Conservation (phyloP, 2,113 vertebrate species). For the Rynchops niger region DNA sequence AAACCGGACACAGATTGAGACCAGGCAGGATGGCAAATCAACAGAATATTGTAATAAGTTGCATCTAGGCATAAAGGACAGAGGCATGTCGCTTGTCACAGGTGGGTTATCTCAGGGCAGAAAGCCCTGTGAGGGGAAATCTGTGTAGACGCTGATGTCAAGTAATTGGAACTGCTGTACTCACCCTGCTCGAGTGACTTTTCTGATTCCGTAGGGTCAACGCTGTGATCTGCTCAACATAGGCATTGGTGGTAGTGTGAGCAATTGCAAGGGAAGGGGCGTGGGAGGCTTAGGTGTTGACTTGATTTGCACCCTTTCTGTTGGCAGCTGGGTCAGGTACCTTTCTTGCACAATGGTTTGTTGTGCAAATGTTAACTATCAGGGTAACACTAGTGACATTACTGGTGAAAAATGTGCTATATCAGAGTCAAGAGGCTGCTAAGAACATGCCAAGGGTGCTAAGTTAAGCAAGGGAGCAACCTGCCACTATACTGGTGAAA, state of each 20-base stretch:
- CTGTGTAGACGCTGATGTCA: rapidly evolving
- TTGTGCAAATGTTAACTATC: neutral
- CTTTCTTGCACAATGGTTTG: neutral
- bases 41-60: neutral
- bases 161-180: neutral
- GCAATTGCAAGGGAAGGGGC: neutral
- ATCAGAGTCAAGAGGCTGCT: neutral
- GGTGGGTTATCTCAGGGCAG: neutral
- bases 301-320: neutral
- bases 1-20: neutral
- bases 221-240: neutral
- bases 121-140: neutral
- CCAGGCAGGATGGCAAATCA: neutral
- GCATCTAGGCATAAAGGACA: neutral
- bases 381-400: neutral
- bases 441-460: neutral
- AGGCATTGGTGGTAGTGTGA: neutral
- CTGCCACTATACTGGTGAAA: neutral
- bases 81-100: neutral
- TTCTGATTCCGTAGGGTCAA: neutral
- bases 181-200: neutral
- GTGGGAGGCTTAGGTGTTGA: neutral
- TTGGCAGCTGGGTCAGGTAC: neutral
- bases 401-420: neutral
- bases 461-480: neutral